These are phyloP conservation scores for Deilephila elpenor DNA, from an alignment of 2,888 invertebrate genomes.

Conservation along the genomic window DNA sequence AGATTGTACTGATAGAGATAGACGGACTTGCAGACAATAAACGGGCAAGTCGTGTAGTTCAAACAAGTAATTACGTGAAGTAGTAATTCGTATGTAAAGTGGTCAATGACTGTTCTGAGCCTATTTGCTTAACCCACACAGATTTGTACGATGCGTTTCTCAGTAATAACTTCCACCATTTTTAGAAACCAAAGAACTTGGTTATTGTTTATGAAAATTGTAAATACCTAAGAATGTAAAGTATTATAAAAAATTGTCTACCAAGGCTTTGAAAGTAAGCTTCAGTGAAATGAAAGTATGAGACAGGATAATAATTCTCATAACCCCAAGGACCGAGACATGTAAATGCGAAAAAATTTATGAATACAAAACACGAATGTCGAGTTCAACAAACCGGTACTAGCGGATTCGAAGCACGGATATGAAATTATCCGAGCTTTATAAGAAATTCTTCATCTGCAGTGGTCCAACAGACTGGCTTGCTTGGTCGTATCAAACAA, in stretches of 20 bases:
- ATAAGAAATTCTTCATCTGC: conserved; percentile 9
- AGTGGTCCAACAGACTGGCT: neutral
- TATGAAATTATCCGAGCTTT: conserved; percentile 12
- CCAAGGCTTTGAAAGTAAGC: neutral
- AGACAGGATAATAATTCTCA: neutral
- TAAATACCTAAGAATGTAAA: too few relatives aligned
- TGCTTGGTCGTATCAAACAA: neutral
- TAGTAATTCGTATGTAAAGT: neutral
- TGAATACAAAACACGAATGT: conserved; percentile 13
- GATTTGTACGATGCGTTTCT: too few relatives aligned
- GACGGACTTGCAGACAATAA: neutral
- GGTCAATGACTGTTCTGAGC: neutral
- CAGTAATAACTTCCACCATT: too few relatives aligned
- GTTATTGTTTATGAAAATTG: too few relatives aligned
- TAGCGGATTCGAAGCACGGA: conserved; percentile 10
- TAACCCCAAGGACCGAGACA: neutral
- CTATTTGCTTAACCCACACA: neutral
- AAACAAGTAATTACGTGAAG: neutral
- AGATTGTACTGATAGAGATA: too few relatives aligned
- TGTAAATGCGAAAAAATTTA: conserved; percentile 12
- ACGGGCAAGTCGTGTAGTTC: neutral
- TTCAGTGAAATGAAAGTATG: neutral
- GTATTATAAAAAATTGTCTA: neutral
- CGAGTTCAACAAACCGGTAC: conserved; percentile 22
- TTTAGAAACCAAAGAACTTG: too few relatives aligned